These are phyloP conservation scores for Corynorhinus townsendii DNA, from an alignment of 2,113 vertebrate genomes.

Conservation along the genomic window DNA sequence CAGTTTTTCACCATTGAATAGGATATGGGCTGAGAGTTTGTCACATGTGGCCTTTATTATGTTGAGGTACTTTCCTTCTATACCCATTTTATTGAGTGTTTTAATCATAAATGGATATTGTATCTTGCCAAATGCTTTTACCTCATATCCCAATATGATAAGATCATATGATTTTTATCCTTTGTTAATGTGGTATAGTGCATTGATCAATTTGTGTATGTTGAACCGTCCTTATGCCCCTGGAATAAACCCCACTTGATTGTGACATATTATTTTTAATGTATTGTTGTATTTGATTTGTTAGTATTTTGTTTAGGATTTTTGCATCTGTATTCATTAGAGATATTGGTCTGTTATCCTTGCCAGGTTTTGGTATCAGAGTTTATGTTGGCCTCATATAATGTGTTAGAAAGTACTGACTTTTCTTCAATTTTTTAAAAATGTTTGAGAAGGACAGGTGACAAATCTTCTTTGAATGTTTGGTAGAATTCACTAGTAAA, in stretches of 20 bases:
- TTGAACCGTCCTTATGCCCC: not conserved
- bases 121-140: not conserved
- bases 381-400: not conserved
- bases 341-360: not conserved
- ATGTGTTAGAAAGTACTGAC: not conserved
- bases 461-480: not conserved
- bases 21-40: not conserved
- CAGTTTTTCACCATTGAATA: not conserved
- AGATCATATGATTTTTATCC: not conserved
- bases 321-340: not conserved
- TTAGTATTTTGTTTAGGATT: not conserved
- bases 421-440: not conserved
- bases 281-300: not conserved
- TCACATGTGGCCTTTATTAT: not conserved
- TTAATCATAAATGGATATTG: not conserved
- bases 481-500: not conserved
- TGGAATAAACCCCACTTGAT: not conserved
- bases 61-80: not conserved
- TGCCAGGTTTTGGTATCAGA: not conserved
- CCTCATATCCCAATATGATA: not conserved
- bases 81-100: not conserved
- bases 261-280: not conserved
- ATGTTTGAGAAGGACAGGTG: not conserved
- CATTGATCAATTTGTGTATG: not conserved
- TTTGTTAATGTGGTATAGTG: not conserved